phyloP scores from a whole-genome alignment of 2,888 invertebrate genomes.

The Amphipoea oculea region DNA sequence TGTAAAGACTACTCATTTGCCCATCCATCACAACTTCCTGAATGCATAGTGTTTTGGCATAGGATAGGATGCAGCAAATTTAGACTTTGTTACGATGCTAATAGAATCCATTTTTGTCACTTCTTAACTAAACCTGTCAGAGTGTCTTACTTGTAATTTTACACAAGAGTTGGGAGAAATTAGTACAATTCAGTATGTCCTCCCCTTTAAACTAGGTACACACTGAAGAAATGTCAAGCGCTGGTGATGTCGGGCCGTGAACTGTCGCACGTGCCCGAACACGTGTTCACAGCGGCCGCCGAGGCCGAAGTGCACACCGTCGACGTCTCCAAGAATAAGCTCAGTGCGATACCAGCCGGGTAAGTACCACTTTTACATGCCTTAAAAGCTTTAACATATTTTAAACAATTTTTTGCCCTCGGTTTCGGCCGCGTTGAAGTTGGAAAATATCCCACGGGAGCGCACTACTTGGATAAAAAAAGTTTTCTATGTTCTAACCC shows the following conservation, averaged over 20 bases:
- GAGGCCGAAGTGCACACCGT: slow-evolving; percentile 93
- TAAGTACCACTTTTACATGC: slow-evolving; percentile 71
- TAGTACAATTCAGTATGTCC: background rate
- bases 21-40: background rate
- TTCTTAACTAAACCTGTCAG: background rate
- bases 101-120: background rate
- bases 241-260: slow-evolving; percentile 92
- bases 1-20: background rate
- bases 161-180: background rate
- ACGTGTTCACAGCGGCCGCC: slow-evolving; percentile 93
- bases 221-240: slow-evolving; percentile 87
- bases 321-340: slow-evolving; percentile 95
- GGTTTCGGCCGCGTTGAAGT: no score
- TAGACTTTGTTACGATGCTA: background rate
- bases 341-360: slow-evolving; percentile 93
- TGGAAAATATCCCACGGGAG: background rate
- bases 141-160: background rate
- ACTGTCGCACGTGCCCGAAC: slow-evolving; percentile 92
- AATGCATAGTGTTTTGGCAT: background rate
- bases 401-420: background rate
- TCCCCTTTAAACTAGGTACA: slow-evolving; percentile 75
- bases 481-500: background rate
- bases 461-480: background rate
- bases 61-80: no score
- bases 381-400: background rate